These are phyloP conservation scores for Riparia riparia DNA, from an alignment of 2,113 vertebrate species.

Conservation along the genomic window DNA sequence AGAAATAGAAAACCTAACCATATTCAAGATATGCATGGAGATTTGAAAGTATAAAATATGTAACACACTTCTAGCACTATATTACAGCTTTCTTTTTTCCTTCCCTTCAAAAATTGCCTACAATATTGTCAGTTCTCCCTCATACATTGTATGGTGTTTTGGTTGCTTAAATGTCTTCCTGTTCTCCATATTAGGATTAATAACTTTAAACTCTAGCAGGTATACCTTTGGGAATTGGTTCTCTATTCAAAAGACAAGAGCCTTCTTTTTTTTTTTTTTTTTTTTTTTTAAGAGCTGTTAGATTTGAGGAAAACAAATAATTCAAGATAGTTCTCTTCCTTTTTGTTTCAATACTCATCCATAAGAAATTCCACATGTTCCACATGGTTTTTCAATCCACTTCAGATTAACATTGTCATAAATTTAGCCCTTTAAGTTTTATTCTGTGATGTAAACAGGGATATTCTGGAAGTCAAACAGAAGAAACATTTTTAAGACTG, in stretches of 20 bases:
- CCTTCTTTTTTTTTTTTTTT: no score
- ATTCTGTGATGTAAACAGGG: background rate
- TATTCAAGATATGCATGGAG: background rate
- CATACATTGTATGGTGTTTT: background rate
- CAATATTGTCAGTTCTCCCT: background rate
- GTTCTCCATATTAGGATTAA: slow-evolving; percentile 25
- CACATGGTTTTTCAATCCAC: background rate
- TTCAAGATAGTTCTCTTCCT: background rate
- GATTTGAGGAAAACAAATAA: slow-evolving; percentile 52
- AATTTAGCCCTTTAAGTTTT: slow-evolving; percentile 24
- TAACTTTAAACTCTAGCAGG: background rate
- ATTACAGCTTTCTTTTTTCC: background rate
- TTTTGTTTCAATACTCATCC: slow-evolving; percentile 37
- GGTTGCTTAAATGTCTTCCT: background rate
- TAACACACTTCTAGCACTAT: background rate
- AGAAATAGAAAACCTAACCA: background rate
- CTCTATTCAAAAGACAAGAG: slow-evolving; percentile 45
- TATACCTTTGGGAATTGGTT: background rate
- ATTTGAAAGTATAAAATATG: background rate
- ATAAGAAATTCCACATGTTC: background rate
- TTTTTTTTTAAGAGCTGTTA: background rate
- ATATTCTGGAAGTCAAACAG: background rate
- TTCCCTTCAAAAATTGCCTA: background rate
- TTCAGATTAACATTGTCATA: background rate
- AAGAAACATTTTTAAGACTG: background rate